Conservation (phyloP, 2,797 vertebrate genomes). For the Mormyrops attenuatus region DNA sequence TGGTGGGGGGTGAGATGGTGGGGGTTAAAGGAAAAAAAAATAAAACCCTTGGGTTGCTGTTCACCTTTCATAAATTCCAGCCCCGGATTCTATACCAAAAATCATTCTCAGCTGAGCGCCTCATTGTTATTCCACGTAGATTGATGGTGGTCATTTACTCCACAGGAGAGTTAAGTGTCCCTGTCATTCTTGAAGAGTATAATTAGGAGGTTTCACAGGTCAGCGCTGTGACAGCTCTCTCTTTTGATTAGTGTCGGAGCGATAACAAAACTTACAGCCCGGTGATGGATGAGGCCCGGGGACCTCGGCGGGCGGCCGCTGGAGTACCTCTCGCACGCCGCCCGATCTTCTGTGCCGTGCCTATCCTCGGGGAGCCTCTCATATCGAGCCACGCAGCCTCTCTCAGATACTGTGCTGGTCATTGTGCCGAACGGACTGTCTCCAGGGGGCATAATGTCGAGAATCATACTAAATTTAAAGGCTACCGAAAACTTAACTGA, state of each 20-base stretch:
- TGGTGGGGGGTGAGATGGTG: background rate
- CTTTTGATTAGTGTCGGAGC: slow-evolving; percentile 88
- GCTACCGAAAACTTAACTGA: background rate
- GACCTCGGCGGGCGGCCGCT: background rate
- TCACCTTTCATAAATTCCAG: slow-evolving; percentile 92
- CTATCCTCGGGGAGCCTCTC: background rate
- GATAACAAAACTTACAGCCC: slow-evolving; percentile 81
- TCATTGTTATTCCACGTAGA: slow-evolving; percentile 86
- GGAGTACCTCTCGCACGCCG: background rate
- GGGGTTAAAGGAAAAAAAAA: background rate
- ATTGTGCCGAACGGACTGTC: background rate
- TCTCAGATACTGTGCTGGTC: background rate
- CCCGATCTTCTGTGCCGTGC: background rate
- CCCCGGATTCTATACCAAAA: slow-evolving; percentile 78
- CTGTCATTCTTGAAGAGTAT: slow-evolving; percentile 82
- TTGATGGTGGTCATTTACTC: slow-evolving; percentile 85
- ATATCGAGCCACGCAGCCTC: background rate
- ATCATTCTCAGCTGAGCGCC: slow-evolving; percentile 80
- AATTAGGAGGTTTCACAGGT: slow-evolving; percentile 91
- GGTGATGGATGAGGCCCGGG: slow-evolving; percentile 69
- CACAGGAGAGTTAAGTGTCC: slow-evolving; percentile 81
- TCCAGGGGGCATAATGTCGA: background rate
- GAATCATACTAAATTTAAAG: background rate
- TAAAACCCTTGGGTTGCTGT: slow-evolving; percentile 79
- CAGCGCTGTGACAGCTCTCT: slow-evolving; percentile 79